Conservation (phyloP, 2,113 vertebrate species). For the Gadus macrocephalus region DNA sequence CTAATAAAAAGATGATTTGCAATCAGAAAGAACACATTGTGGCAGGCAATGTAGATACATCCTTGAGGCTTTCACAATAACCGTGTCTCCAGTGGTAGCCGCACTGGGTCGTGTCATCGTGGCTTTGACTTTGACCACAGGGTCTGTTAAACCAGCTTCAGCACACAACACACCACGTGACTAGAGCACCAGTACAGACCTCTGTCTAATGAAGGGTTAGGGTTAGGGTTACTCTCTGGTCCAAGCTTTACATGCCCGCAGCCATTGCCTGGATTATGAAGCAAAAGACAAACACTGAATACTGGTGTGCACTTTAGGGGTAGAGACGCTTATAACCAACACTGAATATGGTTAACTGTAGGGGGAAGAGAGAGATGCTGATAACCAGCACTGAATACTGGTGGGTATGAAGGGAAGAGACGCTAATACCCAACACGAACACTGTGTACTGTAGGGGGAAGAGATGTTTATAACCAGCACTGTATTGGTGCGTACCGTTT, state of each 20-base stretch:
- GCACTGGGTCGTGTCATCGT: conserved; percentile 10
- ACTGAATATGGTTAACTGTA: too few species aligned
- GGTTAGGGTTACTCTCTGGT: conserved; percentile 74
- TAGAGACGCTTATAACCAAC: too few species aligned
- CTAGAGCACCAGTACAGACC: too few species aligned
- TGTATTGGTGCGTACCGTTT: too few species aligned
- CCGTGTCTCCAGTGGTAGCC: conserved; percentile 42
- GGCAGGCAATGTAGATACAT: conserved; percentile 14
- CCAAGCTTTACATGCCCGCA: conserved; percentile 79
- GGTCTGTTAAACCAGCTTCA: conserved; percentile 28
- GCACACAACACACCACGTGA: not conserved
- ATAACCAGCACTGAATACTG: too few species aligned
- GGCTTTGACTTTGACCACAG: conserved; percentile 25
- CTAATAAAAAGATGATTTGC: too few species aligned
- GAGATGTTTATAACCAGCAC: too few species aligned
- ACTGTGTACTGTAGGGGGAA: too few species aligned
- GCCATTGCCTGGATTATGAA: conserved; percentile 70
- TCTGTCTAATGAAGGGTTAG: conserved; percentile 25
- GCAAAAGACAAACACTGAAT: not conserved
- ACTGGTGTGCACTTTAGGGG: not conserved
- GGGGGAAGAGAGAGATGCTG: too few species aligned
- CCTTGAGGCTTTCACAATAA: conserved; percentile 62
- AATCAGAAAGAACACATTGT: not conserved
- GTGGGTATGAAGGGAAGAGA: too few species aligned
- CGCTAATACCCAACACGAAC: too few species aligned